phyloP scores from a whole-genome alignment of 2,888 invertebrate genomes.

The Cryptocheilus praepositus region DNA sequence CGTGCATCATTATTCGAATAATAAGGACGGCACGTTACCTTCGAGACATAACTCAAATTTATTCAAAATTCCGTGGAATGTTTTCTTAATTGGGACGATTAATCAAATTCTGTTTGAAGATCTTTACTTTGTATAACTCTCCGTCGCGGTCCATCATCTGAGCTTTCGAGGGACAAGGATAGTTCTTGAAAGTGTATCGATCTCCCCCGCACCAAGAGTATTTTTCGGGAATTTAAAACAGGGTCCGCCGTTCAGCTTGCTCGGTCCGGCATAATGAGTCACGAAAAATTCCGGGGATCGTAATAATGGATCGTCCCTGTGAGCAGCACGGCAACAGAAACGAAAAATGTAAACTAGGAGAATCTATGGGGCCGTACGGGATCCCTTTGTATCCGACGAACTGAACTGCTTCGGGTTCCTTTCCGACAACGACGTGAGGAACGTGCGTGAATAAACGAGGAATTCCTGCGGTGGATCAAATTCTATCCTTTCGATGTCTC shows the following conservation, averaged over 20 bases:
- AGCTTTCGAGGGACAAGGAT: too few species aligned
- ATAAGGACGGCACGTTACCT: too few species aligned
- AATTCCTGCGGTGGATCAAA: constrained; percentile 47
- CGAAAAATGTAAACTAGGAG: constrained; percentile 55
- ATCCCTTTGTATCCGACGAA: constrained; percentile 41
- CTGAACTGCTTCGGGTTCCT: constrained; percentile 16
- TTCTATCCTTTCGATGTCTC: constrained; percentile 29
- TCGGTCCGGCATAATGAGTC: constrained; percentile 48
- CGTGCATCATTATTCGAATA: too few species aligned
- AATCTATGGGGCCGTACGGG: constrained; percentile 36
- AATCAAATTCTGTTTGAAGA: too few species aligned
- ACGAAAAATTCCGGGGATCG: constrained; percentile 43
- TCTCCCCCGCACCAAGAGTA: constrained; percentile 21
- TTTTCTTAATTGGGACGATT: too few species aligned
- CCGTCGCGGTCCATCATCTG: too few species aligned
- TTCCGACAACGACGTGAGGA: constrained; percentile 11
- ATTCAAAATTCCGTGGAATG: not conserved
- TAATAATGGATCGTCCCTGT: constrained; percentile 47
- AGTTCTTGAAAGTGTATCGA: constrained; percentile 43
- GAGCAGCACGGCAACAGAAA: constrained; percentile 40
- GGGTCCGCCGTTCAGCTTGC: constrained; percentile 24
- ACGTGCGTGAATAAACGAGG: constrained; percentile 42
- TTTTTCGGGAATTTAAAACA: constrained; percentile 40
- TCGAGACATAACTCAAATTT: not conserved
- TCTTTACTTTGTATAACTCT: too few species aligned